Evolutionary conservation across 2,113 vertebrate genomes (phyloP).

Genomic region (Spea multiplicata): DNA sequence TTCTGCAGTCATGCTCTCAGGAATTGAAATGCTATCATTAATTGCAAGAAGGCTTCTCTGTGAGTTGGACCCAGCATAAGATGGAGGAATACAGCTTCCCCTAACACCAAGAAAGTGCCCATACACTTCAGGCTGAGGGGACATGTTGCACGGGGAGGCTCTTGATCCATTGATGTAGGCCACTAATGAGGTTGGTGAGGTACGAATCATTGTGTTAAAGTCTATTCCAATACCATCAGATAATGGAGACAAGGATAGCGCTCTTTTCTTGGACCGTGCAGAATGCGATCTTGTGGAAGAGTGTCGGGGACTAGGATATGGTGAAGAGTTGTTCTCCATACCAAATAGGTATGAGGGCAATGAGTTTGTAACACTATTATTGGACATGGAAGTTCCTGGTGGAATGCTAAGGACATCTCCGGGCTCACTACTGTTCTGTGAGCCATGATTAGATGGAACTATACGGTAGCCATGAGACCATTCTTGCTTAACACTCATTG

Average conservation of each 20-base stretch:
- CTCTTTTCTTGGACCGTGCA: slow-evolving; percentile 77
- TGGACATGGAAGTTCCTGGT: slow-evolving; percentile 68
- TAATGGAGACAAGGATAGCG: slow-evolving; percentile 80
- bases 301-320: slow-evolving; percentile 66
- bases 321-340: slow-evolving; percentile 67
- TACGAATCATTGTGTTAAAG: slow-evolving; percentile 90
- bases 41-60: slow-evolving; percentile 61
- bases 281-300: slow-evolving; percentile 64
- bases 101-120: slow-evolving; percentile 89
- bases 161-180: slow-evolving; percentile 88
- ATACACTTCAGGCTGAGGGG: slow-evolving; percentile 84
- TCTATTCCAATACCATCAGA: slow-evolving; percentile 87
- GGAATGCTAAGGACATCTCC: slow-evolving; percentile 66
- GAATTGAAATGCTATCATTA: slow-evolving; percentile 53
- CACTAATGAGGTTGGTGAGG: slow-evolving; percentile 88
- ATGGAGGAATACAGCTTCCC: slow-evolving; percentile 81
- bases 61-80: slow-evolving; percentile 52
- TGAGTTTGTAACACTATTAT: slow-evolving; percentile 66
- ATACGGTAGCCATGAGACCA: slow-evolving; percentile 77
- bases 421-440: slow-evolving; percentile 69
- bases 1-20: slow-evolving; percentile 57
- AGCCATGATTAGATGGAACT: slow-evolving; percentile 67
- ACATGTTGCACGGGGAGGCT: slow-evolving; percentile 73
- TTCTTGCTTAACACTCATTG: slow-evolving; percentile 78
- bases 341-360: slow-evolving; percentile 79